Percentiles rank a stretch among this genome's conserved stretches.
phyloP scores from a whole-genome alignment of 2,797 vertebrate genomes.

The Propithecus deckenii region DNA sequence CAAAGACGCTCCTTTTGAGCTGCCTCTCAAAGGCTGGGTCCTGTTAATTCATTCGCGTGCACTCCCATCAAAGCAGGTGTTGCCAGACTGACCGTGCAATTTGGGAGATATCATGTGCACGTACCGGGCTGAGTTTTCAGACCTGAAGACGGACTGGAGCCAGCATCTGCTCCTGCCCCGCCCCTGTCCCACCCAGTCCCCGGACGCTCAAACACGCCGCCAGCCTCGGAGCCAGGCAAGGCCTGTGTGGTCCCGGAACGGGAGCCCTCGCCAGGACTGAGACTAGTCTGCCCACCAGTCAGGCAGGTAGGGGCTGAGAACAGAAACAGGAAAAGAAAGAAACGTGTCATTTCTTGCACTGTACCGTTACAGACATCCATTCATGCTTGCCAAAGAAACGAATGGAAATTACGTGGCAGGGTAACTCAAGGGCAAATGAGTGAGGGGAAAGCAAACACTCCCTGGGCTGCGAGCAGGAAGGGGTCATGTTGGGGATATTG shows the following conservation, averaged over 20 bases:
- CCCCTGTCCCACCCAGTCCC: background rate
- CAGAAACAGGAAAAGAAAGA: background rate
- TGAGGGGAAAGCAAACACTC: background rate
- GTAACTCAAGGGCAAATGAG: background rate
- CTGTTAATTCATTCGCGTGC: fast-evolving
- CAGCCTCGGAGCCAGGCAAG: background rate
- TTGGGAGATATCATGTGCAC: background rate
- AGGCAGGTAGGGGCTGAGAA: background rate
- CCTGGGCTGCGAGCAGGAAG: background rate
- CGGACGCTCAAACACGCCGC: fast-evolving
- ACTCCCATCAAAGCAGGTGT: fast-evolving
- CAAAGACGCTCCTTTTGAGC: background rate
- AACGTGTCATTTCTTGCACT: background rate
- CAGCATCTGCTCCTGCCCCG: background rate
- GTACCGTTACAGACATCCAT: background rate
- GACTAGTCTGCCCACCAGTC: background rate
- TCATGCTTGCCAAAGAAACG: background rate
- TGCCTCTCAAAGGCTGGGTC: background rate
- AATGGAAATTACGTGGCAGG: background rate
- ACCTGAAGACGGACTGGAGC: background rate
- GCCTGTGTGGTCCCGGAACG: fast-evolving
- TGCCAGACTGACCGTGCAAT: background rate
- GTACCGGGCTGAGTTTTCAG: background rate
- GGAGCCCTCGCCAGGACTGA: too few species aligned
- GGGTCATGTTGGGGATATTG: background rate